Base-by-base conservation (phyloP, 2,113 vertebrate genomes). In the Dascyllus trimaculatus region DNA sequence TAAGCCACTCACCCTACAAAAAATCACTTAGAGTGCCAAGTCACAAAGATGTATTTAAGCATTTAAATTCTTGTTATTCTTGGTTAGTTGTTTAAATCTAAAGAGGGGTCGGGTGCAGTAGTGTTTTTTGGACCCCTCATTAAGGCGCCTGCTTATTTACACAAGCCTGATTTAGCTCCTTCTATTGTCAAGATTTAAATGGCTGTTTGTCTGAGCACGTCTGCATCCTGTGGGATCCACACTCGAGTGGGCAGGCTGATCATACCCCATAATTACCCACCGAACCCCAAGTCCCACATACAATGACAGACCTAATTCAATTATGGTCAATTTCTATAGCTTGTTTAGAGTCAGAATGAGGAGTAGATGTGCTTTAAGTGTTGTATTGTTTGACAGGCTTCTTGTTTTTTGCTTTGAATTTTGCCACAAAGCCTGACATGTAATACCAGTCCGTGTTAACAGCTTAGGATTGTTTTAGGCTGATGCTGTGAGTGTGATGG, bases 181-280 rank as follows among this genome's bases (percentile, higher is more conserved):
- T 79, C 72, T 85, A 29, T 81, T 81, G 75, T 69, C 9, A 24
- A 66, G 78, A 62, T 80, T 82, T 80, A 84, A 89, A 78, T 74
- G 72, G 71, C 56, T 85, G 77, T 77, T 86, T 76, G 85, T 88
- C 80, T 83, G 78, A 80, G 80, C 78, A 69, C 18, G 78, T 85
- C 84, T 88, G 65, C 58, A 43, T 87, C 85, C 78, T 84, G 60
- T 65, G 80, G 75, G 82, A 80, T 77, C 71, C 74, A 68, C 72
- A 80, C 89, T 85, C 56, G 74, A 82, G 56, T 75, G 77, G 48
- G 15, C 66, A 81, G 65, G 72, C 32, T 75, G 65, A 89, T 84
- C 72, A 40, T 68, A 43, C 56, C 59, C 61, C 59, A 62, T 85
- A 81, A 89, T 86, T 79, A 18, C 59, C 60, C 25, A 56, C 80